phyloP scores from a whole-genome alignment of 37 sponge, comb jelly and placozoan genomes.

The Mnemiopsis leidyi region DNA sequence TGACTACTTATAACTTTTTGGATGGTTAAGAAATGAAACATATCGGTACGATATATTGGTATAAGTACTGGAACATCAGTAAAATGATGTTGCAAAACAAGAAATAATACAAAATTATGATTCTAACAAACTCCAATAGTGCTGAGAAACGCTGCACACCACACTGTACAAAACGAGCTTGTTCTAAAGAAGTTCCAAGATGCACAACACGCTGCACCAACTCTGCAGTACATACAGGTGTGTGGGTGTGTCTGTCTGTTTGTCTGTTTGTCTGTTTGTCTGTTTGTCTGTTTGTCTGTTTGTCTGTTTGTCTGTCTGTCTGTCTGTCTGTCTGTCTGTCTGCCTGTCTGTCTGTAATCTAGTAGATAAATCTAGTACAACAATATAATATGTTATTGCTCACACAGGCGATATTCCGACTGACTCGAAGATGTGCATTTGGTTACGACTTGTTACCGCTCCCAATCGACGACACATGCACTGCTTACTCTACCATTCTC shows the following conservation, averaged over 20 bases:
- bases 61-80: too few relatives aligned
- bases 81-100: too few relatives aligned
- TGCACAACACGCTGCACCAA: neutral
- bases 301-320: too few relatives aligned
- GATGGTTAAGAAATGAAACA: too few relatives aligned
- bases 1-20: too few relatives aligned
- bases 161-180: neutral
- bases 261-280: too few relatives aligned
- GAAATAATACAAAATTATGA: too few relatives aligned
- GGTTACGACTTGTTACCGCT: slow-evolving; percentile 22
- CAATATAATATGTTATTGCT: neutral
- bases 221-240: slow-evolving; percentile 23
- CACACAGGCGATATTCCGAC: slow-evolving; percentile 33
- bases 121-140: neutral
- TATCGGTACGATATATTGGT: too few relatives aligned
- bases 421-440: slow-evolving; percentile 22
- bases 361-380: neutral
- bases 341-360: too few relatives aligned
- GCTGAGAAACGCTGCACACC: slow-evolving; percentile 41
- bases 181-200: neutral
- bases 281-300: too few relatives aligned
- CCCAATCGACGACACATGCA: neutral
- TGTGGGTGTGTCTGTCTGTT: neutral
- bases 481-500: neutral
- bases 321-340: too few relatives aligned